Percentiles rank a stretch among this genome's conserved stretches.
phyloP scores from a whole-genome alignment of 1,140 invertebrate genomes.

The Dufourea novaeangliae region DNA sequence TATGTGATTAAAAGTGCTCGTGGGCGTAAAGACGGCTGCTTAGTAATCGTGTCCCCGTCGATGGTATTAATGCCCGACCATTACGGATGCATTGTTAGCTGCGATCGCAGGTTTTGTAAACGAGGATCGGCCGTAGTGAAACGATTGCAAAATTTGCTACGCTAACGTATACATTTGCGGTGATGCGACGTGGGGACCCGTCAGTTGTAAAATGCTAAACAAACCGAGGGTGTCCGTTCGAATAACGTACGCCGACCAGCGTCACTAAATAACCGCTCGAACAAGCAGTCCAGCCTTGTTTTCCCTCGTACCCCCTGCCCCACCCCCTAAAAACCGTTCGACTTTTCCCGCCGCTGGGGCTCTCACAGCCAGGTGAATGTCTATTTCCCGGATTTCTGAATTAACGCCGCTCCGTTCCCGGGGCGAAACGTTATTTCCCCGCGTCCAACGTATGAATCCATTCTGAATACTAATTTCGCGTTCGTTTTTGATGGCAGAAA shows the following conservation, averaged over 20 bases:
- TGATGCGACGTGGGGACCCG: slow-evolving; percentile 43
- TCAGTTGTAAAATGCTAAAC: slow-evolving; percentile 72
- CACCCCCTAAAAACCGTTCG: slow-evolving; percentile 59
- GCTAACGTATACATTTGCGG: slow-evolving; percentile 56
- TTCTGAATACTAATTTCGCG: slow-evolving; percentile 28
- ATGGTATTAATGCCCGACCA: not conserved
- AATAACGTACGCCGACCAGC: slow-evolving; percentile 65
- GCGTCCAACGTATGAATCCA: slow-evolving; percentile 15
- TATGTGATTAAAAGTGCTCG: too few relatives aligned
- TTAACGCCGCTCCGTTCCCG: slow-evolving; percentile 13
- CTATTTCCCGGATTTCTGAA: slow-evolving; percentile 42
- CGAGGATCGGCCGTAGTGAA: slow-evolving; percentile 31
- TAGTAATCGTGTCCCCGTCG: slow-evolving; percentile 11
- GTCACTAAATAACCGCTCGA: slow-evolving; percentile 65
- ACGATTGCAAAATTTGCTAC: slow-evolving; percentile 49
- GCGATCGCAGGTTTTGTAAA: slow-evolving; percentile 48
- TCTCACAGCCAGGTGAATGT: not conserved
- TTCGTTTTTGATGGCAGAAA: not conserved
- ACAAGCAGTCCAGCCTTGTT: slow-evolving; percentile 59
- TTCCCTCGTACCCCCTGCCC: too few relatives aligned
- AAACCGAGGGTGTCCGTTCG: slow-evolving; percentile 68
- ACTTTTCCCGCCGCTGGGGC: slow-evolving; percentile 44
- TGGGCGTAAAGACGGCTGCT: slow-evolving; percentile 2
- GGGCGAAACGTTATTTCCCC: slow-evolving; percentile 26
- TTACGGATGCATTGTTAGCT: slow-evolving; percentile 42